Conservation (phyloP, 2,797 vertebrate species). For the Triplophysa yarkandensis region DNA sequence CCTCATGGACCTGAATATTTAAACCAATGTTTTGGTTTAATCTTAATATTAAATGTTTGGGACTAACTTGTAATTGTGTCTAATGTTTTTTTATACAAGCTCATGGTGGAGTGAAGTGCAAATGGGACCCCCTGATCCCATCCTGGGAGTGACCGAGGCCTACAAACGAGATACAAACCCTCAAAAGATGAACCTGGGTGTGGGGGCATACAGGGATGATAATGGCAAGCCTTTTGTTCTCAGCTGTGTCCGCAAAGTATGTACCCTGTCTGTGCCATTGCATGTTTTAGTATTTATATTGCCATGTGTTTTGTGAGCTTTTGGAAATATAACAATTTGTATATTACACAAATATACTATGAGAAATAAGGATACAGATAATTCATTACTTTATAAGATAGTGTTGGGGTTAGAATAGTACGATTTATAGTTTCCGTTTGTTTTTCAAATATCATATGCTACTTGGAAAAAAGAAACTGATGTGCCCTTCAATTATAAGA, state of each 20-base stretch:
- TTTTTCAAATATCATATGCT: background rate
- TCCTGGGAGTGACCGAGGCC: slow-evolving; percentile 94
- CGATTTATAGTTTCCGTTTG: background rate
- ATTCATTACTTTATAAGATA: background rate
- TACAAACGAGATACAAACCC: slow-evolving; percentile 91
- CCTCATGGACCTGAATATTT: background rate
- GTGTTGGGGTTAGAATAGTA: background rate
- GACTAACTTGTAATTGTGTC: background rate
- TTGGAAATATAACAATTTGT: too few species aligned
- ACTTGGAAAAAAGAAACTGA: background rate
- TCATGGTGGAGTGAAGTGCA: slow-evolving; percentile 97
- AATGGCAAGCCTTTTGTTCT: slow-evolving; percentile 93
- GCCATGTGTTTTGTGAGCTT: background rate
- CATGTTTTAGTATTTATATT: background rate
- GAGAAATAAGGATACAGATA: too few species aligned
- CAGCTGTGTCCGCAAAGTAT: slow-evolving; percentile 91
- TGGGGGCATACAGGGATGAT: slow-evolving; percentile 96
- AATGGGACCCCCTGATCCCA: slow-evolving; percentile 98
- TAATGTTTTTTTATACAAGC: slow-evolving; percentile 67
- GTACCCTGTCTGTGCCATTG: background rate
- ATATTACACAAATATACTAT: too few species aligned
- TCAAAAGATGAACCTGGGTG: slow-evolving; percentile 98
- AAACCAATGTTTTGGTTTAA: background rate
- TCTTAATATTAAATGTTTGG: background rate
- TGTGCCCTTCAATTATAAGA: too few species aligned